Conservation (phyloP, 2,113 vertebrate species). For the Charadrius vociferus region DNA sequence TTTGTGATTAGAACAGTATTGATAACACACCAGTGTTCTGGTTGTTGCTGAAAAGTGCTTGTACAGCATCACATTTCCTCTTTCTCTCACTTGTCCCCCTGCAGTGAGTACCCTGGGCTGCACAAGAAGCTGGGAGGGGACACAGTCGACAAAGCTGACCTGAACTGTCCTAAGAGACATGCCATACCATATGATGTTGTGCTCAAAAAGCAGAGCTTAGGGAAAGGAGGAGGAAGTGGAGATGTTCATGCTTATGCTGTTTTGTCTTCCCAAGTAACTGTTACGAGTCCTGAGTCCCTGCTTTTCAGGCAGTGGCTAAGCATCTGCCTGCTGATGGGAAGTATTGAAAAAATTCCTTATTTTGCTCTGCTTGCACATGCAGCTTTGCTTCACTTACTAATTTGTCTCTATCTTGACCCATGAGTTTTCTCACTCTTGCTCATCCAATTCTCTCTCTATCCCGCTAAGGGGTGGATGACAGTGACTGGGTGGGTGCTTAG, state of each 20-base stretch:
- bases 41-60: neutral
- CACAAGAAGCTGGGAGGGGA: neutral
- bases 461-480: neutral
- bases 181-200: neutral
- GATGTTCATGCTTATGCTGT: neutral
- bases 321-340: neutral
- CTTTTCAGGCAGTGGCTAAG: neutral
- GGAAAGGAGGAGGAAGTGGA: neutral
- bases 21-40: neutral
- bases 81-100: too few species aligned
- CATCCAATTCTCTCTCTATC: neutral
- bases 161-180: neutral
- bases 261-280: neutral
- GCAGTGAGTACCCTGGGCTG: neutral
- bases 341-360: neutral
- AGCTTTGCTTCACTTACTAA: neutral
- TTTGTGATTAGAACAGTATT: neutral
- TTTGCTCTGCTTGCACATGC: neutral
- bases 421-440: neutral
- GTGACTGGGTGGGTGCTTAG: neutral
- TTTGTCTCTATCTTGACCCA: neutral
- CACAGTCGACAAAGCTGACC: accelerated
- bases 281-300: accelerated
- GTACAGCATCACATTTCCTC: neutral
- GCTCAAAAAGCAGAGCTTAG: neutral